Evolutionary conservation across 2,797 vertebrate genomes (phyloP), one percentile per base, ranked within the genome.

Genomic region (Eulemur coronatus): DNA sequence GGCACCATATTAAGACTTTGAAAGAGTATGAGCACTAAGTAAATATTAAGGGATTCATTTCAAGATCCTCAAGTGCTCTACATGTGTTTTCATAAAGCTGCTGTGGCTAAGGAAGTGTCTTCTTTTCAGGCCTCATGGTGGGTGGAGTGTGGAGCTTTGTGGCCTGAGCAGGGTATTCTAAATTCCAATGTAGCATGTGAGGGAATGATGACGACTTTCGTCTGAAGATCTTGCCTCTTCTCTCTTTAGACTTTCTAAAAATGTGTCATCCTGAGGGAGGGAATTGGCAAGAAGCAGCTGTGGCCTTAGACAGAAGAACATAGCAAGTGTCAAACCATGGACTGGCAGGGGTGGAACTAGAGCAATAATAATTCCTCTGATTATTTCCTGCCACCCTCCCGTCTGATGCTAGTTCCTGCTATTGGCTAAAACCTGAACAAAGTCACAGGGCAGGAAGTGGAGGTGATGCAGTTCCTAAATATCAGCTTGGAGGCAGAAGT

Each of bases 21-120:
- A 87, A 89, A 75, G 6, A 67, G 12, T n/a, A 6, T 76, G 46
- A 93, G 41, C 46, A 20, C 22, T 72, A 35, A 48, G 17, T 46
- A 91, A 85, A 79, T 52, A 95, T 18, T 85, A 76, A 85, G 38
- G 20, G 18, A 76, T n/a, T 86, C n/a, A 70, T 65, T 81, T 93
- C 33, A 63, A 70, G 35, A 76, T 7, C 30, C 6, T 76, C 35
- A 90, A 20, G 4, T 70, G 67, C 38, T 69, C 14, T 26, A 33
- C 63, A 57, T 46, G 46, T 80, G 30, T 48, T 50, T 89, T 63
- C 24, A 30, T 35, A 48, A 76, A 48, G 82, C 33, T 76, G 20
- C 20, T 65, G 38, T 67, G 59, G 50, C 33, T 26, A 26, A 48
- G 18, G 57, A 48, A 57, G 12, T 26, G 17, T 76, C 17, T 88